phyloP scores from a whole-genome alignment of 2,113 vertebrate genomes.

The Marmota flaviventris region DNA sequence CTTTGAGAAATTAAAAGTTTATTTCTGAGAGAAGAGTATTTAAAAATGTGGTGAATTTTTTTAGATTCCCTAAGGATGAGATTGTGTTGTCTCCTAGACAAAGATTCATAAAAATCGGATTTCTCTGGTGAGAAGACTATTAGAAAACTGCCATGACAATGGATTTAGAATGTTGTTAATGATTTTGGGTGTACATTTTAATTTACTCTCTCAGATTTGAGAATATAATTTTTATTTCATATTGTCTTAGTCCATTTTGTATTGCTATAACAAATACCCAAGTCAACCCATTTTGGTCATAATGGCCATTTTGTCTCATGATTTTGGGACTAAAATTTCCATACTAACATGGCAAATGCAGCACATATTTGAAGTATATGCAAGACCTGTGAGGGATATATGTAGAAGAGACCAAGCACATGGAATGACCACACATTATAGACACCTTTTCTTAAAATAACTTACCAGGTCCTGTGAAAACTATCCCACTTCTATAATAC shows the following conservation, averaged over 20 bases:
- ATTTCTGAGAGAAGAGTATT: not conserved
- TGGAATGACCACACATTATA: not conserved
- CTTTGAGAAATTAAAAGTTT: conserved; percentile 16
- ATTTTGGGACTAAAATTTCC: not conserved
- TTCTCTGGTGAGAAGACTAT: not conserved
- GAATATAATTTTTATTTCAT: conserved; percentile 7
- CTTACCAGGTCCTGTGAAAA: not conserved
- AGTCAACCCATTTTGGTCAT: not conserved
- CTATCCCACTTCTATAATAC: no score
- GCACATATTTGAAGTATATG: not conserved
- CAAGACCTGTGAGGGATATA: not conserved
- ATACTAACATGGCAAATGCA: not conserved
- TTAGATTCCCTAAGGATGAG: not conserved
- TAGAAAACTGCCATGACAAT: not conserved
- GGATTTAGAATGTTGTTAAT: not conserved
- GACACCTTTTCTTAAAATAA: not conserved
- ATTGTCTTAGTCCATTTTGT: not conserved
- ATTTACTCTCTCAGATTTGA: conserved; percentile 53
- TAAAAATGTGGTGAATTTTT: conserved; percentile 11
- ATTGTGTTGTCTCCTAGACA: conserved; percentile 8
- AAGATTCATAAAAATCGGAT: not conserved
- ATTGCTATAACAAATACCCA: not conserved
- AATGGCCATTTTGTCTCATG: not conserved
- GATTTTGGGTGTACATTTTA: conserved; percentile 45
- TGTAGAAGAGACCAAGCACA: not conserved